A percentile compares a stretch with the other conserved stretches of the same genome.
Conservation (phyloP, 1,140 invertebrate species). For the Brachionus manjavacas region DNA sequence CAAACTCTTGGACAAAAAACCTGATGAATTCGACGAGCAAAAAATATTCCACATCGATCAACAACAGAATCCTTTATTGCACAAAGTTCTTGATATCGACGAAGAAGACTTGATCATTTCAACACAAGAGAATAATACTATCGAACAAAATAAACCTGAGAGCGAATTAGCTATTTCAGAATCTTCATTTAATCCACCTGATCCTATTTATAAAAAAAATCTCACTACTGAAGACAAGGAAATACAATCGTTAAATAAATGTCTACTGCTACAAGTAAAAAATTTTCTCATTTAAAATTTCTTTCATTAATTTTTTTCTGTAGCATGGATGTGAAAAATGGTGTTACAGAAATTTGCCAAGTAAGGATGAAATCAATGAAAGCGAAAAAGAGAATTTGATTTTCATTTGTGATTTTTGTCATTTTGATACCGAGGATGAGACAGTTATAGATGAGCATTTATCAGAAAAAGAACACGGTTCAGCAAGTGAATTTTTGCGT, state of each 20-base stretch:
- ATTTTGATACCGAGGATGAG: neutral
- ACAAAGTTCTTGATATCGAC: neutral
- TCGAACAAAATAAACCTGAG: neutral
- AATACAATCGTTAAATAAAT: neutral
- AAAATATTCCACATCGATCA: neutral
- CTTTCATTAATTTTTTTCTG: neutral
- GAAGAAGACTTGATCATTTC: constrained; percentile 8
- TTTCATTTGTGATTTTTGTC: constrained; percentile 4
- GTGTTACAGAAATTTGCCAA: neutral
- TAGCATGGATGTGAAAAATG: constrained; percentile 9
- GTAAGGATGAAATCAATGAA: neutral
- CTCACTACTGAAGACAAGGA: neutral
- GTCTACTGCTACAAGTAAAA: neutral
- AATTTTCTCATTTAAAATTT: neutral
- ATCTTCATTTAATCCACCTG: neutral
- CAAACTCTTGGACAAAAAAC: neutral
- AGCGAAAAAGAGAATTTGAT: neutral
- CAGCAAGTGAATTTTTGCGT: neutral
- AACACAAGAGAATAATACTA: neutral
- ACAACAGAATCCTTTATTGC: neutral
- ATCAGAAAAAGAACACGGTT: neutral
- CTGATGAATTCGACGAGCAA: neutral
- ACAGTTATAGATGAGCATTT: neutral
- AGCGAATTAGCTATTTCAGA: no score
- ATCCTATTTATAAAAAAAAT: neutral